Evolutionary conservation across 2,797 vertebrate species (phyloP), one percentile per base, ranked within the genome.

Genomic region (Poeciliopsis gracilis): DNA sequence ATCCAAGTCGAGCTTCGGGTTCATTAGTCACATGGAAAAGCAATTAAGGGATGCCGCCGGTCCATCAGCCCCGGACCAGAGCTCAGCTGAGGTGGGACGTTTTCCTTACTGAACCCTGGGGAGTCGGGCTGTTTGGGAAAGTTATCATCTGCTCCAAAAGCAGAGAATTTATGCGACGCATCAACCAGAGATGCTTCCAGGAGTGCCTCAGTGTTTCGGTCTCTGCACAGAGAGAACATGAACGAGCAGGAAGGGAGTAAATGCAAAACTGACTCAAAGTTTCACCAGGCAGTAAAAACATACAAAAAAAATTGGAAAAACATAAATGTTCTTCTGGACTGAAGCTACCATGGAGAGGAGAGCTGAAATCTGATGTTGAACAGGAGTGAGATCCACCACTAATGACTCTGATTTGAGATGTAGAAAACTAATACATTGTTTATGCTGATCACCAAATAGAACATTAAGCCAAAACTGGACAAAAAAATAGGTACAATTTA

Each of bases 11-110:
- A 61, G 59, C 30, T 61, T 73, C 45, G 72, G 38, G 55, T 78
- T 87, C 66, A 76, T 79, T 81, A 49, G 82, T 90, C 90, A 84
- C 82, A 80, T 91, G 92, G 33, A 88, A 88, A 95, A 93, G 86
- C 79, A 87, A 93, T 94, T 89, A 70, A 91, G 77, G 66, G 81
- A 82, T 77, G 74, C 77, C 75, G 76, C 53, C 59, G 75, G 77
- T 47, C 81, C 72, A 61, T 83, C 78, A 83, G 75, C 81, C 80
- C 73, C 11, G 78, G 74, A 83, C 79, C 78, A 81, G 89, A 67
- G 79, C 23, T 80, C 46, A 74, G 4, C 67, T 78, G 73, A 82
- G 72, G 79, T 84, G 45, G 51, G 77, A 85, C 25, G 9, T 82
- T 80, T 89, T 84, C 80, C 86, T 76, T 30, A 63, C 47, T 6